These are phyloP conservation scores for Aromia moschata DNA, from an alignment of 2,888 invertebrate species.

Conservation along the genomic window DNA sequence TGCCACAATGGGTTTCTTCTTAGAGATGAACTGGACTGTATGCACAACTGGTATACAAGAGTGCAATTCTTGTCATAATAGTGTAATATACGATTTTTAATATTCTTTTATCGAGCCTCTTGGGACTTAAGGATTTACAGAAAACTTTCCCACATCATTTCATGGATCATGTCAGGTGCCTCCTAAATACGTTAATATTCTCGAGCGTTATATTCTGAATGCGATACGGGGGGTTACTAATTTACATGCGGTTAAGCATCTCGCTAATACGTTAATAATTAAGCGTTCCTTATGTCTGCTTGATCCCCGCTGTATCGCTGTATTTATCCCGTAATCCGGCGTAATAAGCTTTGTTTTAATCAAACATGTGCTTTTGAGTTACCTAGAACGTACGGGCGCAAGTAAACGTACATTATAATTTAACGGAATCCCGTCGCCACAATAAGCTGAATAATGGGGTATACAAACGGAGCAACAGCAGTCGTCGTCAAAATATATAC, in stretches of 20 bases:
- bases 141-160: too few species aligned
- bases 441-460: constrained; percentile 27
- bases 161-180: too few species aligned
- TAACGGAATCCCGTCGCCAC: constrained; percentile 21
- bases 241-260: background rate
- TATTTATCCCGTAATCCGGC: constrained; percentile 17
- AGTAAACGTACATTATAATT: constrained; percentile 27
- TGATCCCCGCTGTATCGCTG: constrained; percentile 4
- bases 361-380: constrained; percentile 19
- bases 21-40: too few species aligned
- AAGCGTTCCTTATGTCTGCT: constrained; percentile 17
- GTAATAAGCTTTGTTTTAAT: constrained; percentile 27
- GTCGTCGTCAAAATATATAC: constrained; percentile 19
- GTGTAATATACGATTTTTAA: too few species aligned
- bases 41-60: too few species aligned
- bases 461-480: constrained; percentile 17
- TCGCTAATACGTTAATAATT: constrained; percentile 24
- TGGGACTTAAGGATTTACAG: too few species aligned
- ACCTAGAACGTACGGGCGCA: constrained; percentile 23
- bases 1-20: too few species aligned
- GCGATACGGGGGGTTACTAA: too few species aligned
- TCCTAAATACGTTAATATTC: too few species aligned
- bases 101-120: too few species aligned
- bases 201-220: too few species aligned
- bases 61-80: too few species aligned